A percentile compares a stretch with the other conserved stretches of the same genome.
phyloP scores from a whole-genome alignment of 2,797 vertebrate genomes.

The Acanthiza pusilla region DNA sequence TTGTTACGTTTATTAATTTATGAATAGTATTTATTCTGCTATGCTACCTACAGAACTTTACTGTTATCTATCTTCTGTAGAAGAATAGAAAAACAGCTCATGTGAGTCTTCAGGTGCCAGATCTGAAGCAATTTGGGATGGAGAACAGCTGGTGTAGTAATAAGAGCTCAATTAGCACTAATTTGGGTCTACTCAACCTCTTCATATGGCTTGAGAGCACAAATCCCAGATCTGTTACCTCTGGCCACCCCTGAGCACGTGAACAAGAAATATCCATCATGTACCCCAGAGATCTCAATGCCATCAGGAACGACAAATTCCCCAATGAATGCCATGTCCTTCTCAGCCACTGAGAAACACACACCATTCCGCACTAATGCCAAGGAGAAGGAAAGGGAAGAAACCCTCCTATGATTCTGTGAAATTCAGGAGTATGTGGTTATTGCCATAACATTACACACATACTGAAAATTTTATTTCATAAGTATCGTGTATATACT shows the following conservation, averaged over 20 bases:
- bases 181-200: neutral
- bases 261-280: neutral
- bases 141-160: neutral
- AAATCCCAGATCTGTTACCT: neutral
- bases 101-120: neutral
- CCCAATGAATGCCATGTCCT: neutral
- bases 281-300: neutral
- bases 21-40: neutral
- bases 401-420: neutral
- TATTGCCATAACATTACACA: neutral
- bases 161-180: neutral
- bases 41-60: neutral
- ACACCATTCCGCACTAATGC: neutral
- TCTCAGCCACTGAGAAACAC: neutral
- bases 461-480: neutral
- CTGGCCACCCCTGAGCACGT: fast-evolving
- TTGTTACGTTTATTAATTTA: neutral
- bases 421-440: neutral
- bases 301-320: neutral
- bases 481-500: neutral
- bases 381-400: neutral
- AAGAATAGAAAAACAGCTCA: neutral
- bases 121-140: neutral
- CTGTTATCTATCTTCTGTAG: neutral
- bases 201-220: neutral